These are phyloP conservation scores for Malurus alboscapulatus DNA, from an alignment of 2,113 vertebrate species.

Conservation along the genomic window DNA sequence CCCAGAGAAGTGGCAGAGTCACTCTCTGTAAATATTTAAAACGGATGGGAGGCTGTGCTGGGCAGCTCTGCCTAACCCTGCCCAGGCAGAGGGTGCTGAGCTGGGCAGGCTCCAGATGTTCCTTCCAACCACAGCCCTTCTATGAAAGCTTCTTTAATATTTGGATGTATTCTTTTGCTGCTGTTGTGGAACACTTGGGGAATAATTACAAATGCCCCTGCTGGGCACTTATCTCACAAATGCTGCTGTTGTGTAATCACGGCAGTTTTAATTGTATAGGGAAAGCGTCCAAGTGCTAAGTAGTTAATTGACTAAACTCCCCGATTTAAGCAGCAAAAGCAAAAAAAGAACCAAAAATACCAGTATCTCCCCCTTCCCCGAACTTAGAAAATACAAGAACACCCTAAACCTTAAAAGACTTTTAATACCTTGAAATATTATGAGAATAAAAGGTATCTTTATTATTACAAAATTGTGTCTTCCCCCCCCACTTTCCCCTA, in stretches of 20 bases:
- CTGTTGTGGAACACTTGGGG: conserved; percentile 14
- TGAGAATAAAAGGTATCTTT: neutral
- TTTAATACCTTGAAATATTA: neutral
- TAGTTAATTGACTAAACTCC: conserved; percentile 39
- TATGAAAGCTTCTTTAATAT: neutral
- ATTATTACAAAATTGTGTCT: neutral
- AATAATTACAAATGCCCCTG: conserved; percentile 31
- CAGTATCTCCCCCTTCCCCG: neutral
- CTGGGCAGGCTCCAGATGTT: neutral
- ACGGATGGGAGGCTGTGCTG: rapidly evolving
- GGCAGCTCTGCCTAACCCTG: neutral
- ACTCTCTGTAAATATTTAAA: neutral
- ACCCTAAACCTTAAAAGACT: neutral
- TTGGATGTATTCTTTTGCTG: neutral
- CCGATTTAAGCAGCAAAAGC: neutral
- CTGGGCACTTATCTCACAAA: conserved; percentile 5
- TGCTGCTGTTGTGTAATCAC: neutral
- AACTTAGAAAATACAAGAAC: neutral
- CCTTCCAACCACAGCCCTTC: neutral
- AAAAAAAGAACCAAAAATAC: neutral
- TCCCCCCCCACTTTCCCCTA: neutral
- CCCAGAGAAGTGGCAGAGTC: neutral
- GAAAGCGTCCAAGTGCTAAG: conserved; percentile 35
- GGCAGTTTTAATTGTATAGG: conserved; percentile 15
- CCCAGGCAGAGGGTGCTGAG: neutral